These are phyloP conservation scores for Chromis chromis DNA, from an alignment of 2,797 vertebrate species.

Conservation along the genomic window DNA sequence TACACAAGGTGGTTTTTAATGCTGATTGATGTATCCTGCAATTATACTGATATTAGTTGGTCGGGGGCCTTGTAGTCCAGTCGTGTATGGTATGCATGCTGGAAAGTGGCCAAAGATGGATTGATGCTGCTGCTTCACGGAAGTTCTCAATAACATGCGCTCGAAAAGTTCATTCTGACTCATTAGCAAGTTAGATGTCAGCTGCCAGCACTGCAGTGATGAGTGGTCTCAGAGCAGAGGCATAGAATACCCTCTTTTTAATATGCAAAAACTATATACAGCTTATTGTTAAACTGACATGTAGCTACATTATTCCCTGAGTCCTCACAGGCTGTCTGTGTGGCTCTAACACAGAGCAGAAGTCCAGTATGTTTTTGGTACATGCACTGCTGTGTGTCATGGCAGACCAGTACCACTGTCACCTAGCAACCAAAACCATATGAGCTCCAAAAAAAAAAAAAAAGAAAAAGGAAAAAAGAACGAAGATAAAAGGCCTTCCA, in stretches of 20 bases:
- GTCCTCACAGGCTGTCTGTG: conserved; percentile 1
- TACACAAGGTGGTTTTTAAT: too few relatives aligned
- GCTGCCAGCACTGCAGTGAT: not conserved
- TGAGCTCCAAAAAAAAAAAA: conserved; percentile 9
- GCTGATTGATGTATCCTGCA: not conserved
- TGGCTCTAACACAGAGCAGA: not conserved
- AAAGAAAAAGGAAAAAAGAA: not conserved
- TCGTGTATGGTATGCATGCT: not conserved
- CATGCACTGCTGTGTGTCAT: conserved; percentile 5
- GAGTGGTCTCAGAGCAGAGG: not conserved
- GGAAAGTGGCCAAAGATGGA: conserved; percentile 18
- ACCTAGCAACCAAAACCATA: conserved; percentile 44
- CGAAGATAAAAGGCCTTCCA: not conserved
- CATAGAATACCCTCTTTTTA: not conserved
- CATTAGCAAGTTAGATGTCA: conserved; percentile 15
- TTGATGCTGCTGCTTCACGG: conserved; percentile 18
- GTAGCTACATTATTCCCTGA: not conserved
- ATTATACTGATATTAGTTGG: not conserved
- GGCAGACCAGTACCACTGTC: conserved; percentile 5
- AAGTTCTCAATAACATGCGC: not conserved
- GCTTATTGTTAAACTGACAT: not conserved
- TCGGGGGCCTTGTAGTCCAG: not conserved
- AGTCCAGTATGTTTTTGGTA: not conserved
- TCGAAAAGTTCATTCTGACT: conserved; percentile 29
- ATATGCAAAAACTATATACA: not conserved